Evolutionary conservation across 2,113 vertebrate genomes (phyloP), one percentile per base, ranked within the genome.

Genomic region (Eretmochelys imbricata): DNA sequence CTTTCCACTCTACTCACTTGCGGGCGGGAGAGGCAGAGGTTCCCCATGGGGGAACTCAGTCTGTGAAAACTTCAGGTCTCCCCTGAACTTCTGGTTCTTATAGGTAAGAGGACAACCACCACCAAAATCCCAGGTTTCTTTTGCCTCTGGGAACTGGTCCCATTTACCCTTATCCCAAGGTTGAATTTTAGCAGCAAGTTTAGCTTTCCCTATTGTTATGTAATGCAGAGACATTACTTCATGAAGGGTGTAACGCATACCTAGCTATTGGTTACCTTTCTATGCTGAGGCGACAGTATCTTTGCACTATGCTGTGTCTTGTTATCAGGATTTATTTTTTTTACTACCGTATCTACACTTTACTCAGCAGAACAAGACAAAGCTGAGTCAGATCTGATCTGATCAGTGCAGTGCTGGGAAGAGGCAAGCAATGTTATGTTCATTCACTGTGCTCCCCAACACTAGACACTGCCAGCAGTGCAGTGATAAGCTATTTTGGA

Each of bases 121-220:
- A 4, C 27, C 29, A 62, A 62, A 31, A 62, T 62, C 59, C 14
- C 29, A 62, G 31, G 13, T 62, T 62, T 35, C 59, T 62, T 62
- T 62, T 62, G 14, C 13, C 12, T 62, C 59, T 62, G 29, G 29
- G 29, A 62, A 16, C 6, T 62, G 59, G 29, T 14, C 29, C 59
- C 29, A 16, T 62, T 62, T 62, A 62, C 29, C 14, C 12, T 62
- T 31, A 62, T 35, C 29, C 87, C 81, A 91, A 94, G 87, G 90
- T 90, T 94, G 96, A 96, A 94, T 96, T 97, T 96, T 91, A 96
- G 84, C 83, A 94, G 89, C 87, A 62, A 91, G 89, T 96, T 95
- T 82, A 97, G 89, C 90, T 90, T 94, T 96, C 94, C 95, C 89
- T 38, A 69, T 69, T 90, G 82, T 97, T 97, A 94, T 51, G 55